Base-by-base conservation (phyloP, 2,797 vertebrate genomes). In the Acanthiza pusilla region DNA sequence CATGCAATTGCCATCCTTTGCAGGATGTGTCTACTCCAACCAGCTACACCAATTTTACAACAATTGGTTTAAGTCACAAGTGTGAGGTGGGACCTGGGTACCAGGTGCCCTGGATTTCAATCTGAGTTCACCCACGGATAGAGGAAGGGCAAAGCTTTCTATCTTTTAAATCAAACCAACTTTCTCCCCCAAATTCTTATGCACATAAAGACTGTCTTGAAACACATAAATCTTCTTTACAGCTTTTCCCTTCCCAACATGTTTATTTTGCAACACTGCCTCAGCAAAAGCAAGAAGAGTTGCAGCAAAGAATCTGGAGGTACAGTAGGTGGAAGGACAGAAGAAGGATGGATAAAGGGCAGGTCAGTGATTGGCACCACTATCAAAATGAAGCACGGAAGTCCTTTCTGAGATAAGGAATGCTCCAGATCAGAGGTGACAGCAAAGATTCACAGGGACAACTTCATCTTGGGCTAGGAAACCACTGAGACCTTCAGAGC, bases 181-280 rank as follows among this genome's bases (percentile, higher is more conserved):
- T 32, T 86, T 23, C 1, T 1, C 8, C 8, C 4, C n/a, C 1
- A 50, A 55, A 62, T 38, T 55, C n/a, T 66, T 47, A 30, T 0
- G 0, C 2, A 6, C 40, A 20, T 21, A 76, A 72, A 82, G 23
- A 65, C 66, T 50, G 17, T 5, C 47, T 47, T 54, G 21, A 70
- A 68, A 34, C 26, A 85, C 5, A 13, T 3, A 58, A 66, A 47
- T 38, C 18, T 77, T 68, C 54, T 60, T 68, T 30, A 62, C 7
- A 75, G 22, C 5, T 57, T 75, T 47, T 68, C 27, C 19, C 38
- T 74, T 62, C 40, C 8, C n/a, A 57, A 6, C 8, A 8, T 3
- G 9, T 11, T 26, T 9, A 36, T 73, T 55, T 22, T 74, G 66
- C 32, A 71, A 8, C 9, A 5, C 4, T 34, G 38, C 34, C 53